Evolutionary conservation across 2,888 invertebrate species (phyloP), one percentile per base, ranked within the genome.

Genomic region (Cerastoderma edule): DNA sequence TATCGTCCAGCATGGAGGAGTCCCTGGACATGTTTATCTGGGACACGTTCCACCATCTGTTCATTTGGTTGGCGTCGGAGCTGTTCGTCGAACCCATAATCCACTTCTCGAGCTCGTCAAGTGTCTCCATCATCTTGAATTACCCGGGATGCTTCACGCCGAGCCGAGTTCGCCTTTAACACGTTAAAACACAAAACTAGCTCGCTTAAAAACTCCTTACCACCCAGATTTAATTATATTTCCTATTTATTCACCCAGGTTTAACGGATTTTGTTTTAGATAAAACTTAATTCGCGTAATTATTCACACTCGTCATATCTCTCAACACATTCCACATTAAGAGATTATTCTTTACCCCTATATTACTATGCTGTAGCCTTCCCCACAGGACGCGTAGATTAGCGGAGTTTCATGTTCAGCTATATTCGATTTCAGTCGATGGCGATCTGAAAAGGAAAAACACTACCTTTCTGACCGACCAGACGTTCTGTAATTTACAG

Each of bases 101-200:
- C 19, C 72, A 60, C 19, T 72, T 50, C 39, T 78, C 78, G 0
- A 78, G 50, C 27, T 75, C 67, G 16, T 74, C 70, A 0, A 78
- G 46, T 50, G 74, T 63, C 24, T 46, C 70, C 76, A 76, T 72
- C 48, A 57, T 44, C 1, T 60, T 69, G 32, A 33, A 19, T 33
- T n/a, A 6, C 19, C 54, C 4, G 4, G 46, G 2, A 46, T n/a
- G 22, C 16, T 22, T 6, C 4, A 46, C 19, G 22, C 46, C 2
- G 8, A 16, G 8, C 16, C 16, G 8, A 8, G 16, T 10, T 8
- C 8, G 8, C 16, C 8, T 39, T 39, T 39, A 10, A 39, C 8
- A 39, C 8, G 8, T 39, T 39, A 8, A 39, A 39, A 8, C 8
- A 16, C 39, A 39, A 39, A 10, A 10, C 16, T 39, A 39, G 8